These are phyloP conservation scores for Papilio machaon DNA, from an alignment of 1,140 invertebrate genomes.

Conservation along the genomic window DNA sequence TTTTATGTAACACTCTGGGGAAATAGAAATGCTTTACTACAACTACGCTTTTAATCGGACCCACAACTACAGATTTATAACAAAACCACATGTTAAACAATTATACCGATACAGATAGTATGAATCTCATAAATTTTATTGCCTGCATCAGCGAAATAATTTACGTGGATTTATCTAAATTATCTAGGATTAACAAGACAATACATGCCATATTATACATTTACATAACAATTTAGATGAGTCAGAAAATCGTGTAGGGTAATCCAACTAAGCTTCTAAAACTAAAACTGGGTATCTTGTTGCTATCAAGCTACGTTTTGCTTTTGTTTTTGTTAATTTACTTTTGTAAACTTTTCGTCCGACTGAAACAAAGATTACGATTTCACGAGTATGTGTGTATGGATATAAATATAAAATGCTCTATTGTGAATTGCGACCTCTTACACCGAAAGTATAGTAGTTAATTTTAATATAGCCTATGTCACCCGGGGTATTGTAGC, in stretches of 20 bases:
- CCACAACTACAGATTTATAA: neutral
- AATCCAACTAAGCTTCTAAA: neutral
- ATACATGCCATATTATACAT: neutral
- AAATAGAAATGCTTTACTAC: neutral
- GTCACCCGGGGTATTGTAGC: too few relatives aligned
- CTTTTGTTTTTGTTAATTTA: neutral
- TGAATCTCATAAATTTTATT: constrained; percentile 26
- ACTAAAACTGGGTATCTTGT: neutral
- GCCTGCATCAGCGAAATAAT: neutral
- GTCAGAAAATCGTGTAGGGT: neutral
- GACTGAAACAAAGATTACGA: too few relatives aligned
- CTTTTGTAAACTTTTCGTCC: too few relatives aligned
- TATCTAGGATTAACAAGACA: constrained; percentile 13
- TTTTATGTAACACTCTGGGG: neutral
- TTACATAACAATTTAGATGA: neutral
- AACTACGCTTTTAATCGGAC: neutral
- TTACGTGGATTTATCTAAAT: constrained; percentile 9
- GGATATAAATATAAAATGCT: too few relatives aligned
- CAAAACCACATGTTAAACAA: neutral
- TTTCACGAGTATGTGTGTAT: too few relatives aligned
- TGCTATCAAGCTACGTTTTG: neutral
- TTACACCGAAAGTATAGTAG: too few relatives aligned
- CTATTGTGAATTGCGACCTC: too few relatives aligned
- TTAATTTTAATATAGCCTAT: too few relatives aligned
- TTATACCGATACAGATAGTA: neutral